Conservation (phyloP, 2,113 vertebrate genomes). For the Bubalus kerabau region DNA sequence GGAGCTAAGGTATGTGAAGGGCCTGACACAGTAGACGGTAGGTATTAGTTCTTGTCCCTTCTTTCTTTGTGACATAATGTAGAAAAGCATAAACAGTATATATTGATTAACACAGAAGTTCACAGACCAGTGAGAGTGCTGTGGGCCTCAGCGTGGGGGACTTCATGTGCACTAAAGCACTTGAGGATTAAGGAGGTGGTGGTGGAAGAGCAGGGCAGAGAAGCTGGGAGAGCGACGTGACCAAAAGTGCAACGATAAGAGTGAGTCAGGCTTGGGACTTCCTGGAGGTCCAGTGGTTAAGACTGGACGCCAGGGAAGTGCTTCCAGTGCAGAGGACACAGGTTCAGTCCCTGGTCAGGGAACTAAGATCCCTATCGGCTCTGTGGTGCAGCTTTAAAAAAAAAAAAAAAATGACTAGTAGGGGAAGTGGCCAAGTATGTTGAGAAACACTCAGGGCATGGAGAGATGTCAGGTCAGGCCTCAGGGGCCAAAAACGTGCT, state of each 20-base stretch:
- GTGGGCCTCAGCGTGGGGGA: not conserved
- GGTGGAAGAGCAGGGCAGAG: not conserved
- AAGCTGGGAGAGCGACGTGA: not conserved
- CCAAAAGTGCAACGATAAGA: not conserved
- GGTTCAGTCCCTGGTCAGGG: not conserved
- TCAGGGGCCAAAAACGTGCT: not conserved
- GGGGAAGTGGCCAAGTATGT: not conserved
- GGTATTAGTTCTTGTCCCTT: not conserved
- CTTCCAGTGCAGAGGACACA: not conserved
- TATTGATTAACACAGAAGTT: not conserved
- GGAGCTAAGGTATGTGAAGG: not conserved
- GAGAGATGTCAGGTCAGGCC: not conserved
- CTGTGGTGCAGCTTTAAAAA: not conserved
- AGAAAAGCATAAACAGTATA: not conserved
- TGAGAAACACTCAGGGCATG: not conserved
- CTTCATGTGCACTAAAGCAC: not conserved
- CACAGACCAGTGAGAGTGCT: not conserved
- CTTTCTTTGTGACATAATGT: not conserved
- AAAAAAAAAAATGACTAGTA: not conserved
- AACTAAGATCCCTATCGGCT: not conserved
- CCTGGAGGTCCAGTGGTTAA: not conserved
- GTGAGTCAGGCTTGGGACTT: not conserved
- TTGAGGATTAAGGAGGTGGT: not conserved
- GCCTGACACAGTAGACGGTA: not conserved
- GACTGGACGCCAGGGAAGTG: fast-evolving